These are phyloP conservation scores for Drosophila histrio DNA, from an alignment of 2,888 invertebrate genomes.

Conservation along the genomic window DNA sequence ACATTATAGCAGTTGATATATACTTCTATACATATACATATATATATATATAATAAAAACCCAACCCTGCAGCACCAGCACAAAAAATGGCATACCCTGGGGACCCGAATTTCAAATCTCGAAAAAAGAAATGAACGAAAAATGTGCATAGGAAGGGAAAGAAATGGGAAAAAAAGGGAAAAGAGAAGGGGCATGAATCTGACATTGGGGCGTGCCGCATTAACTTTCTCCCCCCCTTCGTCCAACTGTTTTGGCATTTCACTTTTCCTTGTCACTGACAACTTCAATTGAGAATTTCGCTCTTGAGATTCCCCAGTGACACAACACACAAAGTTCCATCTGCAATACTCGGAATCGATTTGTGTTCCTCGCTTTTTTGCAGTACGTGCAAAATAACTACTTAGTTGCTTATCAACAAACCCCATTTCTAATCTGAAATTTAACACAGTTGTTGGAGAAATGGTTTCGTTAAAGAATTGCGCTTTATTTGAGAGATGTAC, in stretches of 20 bases:
- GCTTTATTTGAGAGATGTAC: background rate
- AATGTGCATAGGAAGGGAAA: slow-evolving; percentile 1
- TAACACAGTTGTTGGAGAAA: background rate
- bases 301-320: slow-evolving; percentile 48
- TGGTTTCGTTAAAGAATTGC: background rate
- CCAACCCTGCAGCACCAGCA: slow-evolving; percentile 14
- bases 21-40: slow-evolving; percentile 24
- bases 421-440: background rate
- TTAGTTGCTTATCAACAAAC: background rate
- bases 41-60: background rate
- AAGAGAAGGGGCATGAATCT: slow-evolving; percentile 45
- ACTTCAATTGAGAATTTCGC: slow-evolving; percentile 50
- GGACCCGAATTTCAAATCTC: slow-evolving; percentile 70
- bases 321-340: slow-evolving; percentile 17
- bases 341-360: slow-evolving; percentile 37
- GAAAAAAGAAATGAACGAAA: slow-evolving; percentile 22
- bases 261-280: slow-evolving; percentile 41
- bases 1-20: slow-evolving; percentile 45
- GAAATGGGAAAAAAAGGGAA: slow-evolving; percentile 20
- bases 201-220: slow-evolving; percentile 55
- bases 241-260: slow-evolving; percentile 36
- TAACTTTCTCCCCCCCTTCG: slow-evolving; percentile 7
- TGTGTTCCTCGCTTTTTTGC: background rate
- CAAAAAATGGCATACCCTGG: slow-evolving; percentile 47
- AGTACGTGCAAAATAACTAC: slow-evolving; percentile 1